Evolutionary conservation across 2,113 vertebrate species (phyloP).

Genomic region (Hemiscyllium ocellatum): DNA sequence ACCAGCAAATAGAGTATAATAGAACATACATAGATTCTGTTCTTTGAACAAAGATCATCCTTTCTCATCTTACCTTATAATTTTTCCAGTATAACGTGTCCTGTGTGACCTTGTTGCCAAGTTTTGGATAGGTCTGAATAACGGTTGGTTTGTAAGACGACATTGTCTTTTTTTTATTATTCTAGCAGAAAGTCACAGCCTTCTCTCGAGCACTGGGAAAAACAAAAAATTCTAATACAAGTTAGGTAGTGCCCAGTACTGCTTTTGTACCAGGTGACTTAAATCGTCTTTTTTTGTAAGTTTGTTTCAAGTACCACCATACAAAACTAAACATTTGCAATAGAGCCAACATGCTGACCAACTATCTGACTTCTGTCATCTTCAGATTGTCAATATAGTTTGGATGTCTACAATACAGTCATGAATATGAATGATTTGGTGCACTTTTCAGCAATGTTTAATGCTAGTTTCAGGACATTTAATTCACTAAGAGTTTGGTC

Average conservation of each 20-base stretch:
- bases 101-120: constrained; percentile 83
- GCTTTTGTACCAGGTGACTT: background rate
- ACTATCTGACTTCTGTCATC: background rate
- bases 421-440: background rate
- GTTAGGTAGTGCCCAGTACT: background rate
- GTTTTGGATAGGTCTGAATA: constrained; percentile 68
- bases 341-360: background rate
- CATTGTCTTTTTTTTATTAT: constrained; percentile 53
- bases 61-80: constrained; percentile 66
- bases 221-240: constrained; percentile 22
- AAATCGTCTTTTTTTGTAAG: background rate
- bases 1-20: background rate
- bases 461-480: background rate
- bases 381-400: background rate
- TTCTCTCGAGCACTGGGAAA: constrained; percentile 2
- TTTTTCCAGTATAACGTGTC: constrained; percentile 90
- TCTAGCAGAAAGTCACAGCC: constrained; percentile 21
- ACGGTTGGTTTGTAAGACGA: constrained; percentile 76
- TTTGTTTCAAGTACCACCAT: background rate
- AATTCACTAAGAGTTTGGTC: background rate
- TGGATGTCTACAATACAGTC: background rate
- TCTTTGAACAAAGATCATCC: background rate
- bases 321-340: background rate
- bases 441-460: background rate
- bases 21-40: background rate